Base-by-base conservation (phyloP, 64 coral and sea anemone species). In the Catalaphyllia jardinei region DNA sequence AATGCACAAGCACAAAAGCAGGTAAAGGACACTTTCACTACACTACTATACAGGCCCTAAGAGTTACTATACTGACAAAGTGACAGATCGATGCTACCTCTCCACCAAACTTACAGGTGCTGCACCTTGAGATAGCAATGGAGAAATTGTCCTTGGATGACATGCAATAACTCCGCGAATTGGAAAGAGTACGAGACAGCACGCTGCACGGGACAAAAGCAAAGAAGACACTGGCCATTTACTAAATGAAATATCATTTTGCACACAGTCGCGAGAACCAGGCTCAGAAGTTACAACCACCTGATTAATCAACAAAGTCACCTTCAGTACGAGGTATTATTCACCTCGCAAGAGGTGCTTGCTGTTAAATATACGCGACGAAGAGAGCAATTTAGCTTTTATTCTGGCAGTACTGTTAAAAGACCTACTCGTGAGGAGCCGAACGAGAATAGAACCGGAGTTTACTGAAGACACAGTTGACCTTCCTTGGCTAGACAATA, bases 401-500 rank as follows among this genome's bases (percentile, higher is more conserved):
- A 1, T 79, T 71, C 33, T 89, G 59, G 61, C 62, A 52, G 60
- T 89, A 46, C 27, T 89, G 67, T 62, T 77, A 18, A 89, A 89
- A 59, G 88, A 89, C 62, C 55, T 80, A 33, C 74, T 92, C 12
- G 72, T 86, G 30, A 92, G 77, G 49, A 92, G 82, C 51, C 64
- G 31, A 39, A 29, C 82, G 49, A 33, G 25, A 86, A 92, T 31
- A n/a, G 81, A 92, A 72, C 77, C 86, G 81, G 72, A 92, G 22
- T 86, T 86, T 86, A n/a, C 81, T 14, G 89, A 92, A 84, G 89
- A 86, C 33, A 92, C 81, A 51, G 60, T 77, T 22, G 89, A 92
- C 76, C 57, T 91, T 77, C 80, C 77, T 92, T 86, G 89, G 80
- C 55, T 92, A 62, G 82, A 77, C 75, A 91, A 91, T 72, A 91